Percentiles rank a stretch among this genome's conserved stretches.
phyloP scores from a whole-genome alignment of 2,797 vertebrate genomes.

The Neoniphon sammara region DNA sequence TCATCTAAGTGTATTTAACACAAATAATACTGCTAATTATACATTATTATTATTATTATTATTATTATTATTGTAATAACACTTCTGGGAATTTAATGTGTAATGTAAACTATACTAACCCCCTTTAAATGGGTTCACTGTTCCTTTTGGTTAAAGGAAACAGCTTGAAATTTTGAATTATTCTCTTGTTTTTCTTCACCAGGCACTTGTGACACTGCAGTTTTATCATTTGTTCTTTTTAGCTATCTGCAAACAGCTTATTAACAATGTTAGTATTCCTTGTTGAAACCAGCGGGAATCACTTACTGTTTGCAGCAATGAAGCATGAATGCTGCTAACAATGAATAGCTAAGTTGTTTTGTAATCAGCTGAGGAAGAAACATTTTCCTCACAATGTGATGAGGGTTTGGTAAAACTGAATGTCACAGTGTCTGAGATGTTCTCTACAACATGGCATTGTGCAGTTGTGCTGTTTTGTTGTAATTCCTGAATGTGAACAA shows the following conservation, averaged over 20 bases:
- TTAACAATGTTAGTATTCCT: neutral
- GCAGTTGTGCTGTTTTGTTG: conserved; percentile 69
- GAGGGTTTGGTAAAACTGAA: conserved; percentile 34
- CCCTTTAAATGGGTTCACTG: conserved; percentile 49
- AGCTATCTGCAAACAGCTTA: neutral
- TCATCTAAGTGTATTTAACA: conserved; percentile 49
- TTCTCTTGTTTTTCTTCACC: conserved; percentile 20
- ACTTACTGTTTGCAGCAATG: neutral
- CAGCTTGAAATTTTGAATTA: conserved; percentile 52
- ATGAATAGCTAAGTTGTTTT: neutral
- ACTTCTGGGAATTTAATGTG: conserved; percentile 74
- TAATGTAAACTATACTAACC: conserved; percentile 57
- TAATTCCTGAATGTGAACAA: conserved; percentile 67
- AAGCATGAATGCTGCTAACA: neutral
- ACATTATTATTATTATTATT: conserved; percentile 48
- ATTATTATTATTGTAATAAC: conserved; percentile 54
- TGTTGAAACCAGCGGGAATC: neutral
- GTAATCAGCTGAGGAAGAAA: neutral
- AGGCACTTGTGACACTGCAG: conserved; percentile 9
- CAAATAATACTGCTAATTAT: conserved; percentile 36
- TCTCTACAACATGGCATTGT: conserved; percentile 59
- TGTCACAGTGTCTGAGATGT: conserved; percentile 55
- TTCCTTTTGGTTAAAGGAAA: conserved; percentile 47
- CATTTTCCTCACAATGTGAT: conserved; percentile 7
- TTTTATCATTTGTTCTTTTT: conserved; percentile 14